phyloP scores from a whole-genome alignment of 2,888 invertebrate species.

The Barypeithes pellucidus region DNA sequence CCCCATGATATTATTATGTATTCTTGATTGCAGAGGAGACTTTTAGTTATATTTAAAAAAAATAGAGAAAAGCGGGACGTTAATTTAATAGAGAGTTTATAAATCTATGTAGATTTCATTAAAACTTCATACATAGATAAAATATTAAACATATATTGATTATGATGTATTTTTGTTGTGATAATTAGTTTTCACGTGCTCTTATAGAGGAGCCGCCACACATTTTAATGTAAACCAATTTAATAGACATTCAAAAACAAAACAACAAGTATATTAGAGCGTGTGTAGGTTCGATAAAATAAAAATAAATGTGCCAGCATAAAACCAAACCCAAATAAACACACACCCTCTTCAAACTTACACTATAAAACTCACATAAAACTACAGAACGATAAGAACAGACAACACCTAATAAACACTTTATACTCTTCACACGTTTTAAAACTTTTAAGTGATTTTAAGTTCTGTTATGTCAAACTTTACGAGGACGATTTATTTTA shows the following conservation, averaged over 20 bases:
- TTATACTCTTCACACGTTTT: not conserved
- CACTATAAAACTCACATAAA: conserved; percentile 9
- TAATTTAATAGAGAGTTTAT: too few relatives aligned
- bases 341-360: conserved; percentile 3
- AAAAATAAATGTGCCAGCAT: not conserved
- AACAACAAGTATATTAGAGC: not conserved
- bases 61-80: too few relatives aligned
- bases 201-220: too few relatives aligned
- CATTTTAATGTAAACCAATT: too few relatives aligned
- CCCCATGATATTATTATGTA: too few relatives aligned
- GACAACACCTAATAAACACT: conserved; percentile 4
- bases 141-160: too few relatives aligned
- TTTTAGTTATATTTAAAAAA: too few relatives aligned
- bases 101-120: too few relatives aligned
- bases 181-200: conserved; percentile 1
- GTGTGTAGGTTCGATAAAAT: not conserved
- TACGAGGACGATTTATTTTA: conserved; percentile 2
- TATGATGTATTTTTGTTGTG: too few relatives aligned
- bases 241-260: too few relatives aligned
- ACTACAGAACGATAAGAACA: conserved; percentile 4
- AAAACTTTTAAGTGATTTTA: conserved; percentile 15
- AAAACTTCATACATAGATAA: too few relatives aligned
- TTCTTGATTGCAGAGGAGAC: too few relatives aligned
- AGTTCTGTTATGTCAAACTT: conserved; percentile 8
- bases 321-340: conserved; percentile 9